Conservation (phyloP, 1,140 invertebrate species). For the Zaprionus ghesquierei region DNA sequence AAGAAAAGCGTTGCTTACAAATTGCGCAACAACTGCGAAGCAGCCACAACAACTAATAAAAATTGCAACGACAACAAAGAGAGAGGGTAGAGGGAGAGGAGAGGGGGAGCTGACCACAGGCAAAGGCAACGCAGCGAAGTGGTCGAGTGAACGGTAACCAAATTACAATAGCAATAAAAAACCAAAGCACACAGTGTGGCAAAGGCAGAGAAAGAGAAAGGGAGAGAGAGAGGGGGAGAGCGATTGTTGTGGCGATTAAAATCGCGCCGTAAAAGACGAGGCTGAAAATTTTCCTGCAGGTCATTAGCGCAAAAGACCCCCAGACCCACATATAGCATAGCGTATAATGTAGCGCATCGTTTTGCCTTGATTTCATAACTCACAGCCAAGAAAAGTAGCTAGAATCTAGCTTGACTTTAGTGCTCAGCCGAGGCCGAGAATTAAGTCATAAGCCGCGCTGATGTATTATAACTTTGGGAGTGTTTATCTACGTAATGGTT, state of each 20-base stretch:
- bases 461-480: not conserved
- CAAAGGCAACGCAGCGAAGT: conserved; percentile 35
- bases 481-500: not conserved
- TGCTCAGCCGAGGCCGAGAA: not conserved
- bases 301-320: not conserved
- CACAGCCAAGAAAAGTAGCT: not conserved
- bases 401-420: not conserved
- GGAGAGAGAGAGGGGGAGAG: not conserved
- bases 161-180: conserved; percentile 61
- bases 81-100: too few species aligned
- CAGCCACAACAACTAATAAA: conserved; percentile 9
- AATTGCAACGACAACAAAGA: conserved; percentile 14
- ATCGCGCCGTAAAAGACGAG: not conserved
- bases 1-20: conserved; percentile 53
- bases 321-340: not conserved
- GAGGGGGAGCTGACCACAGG: conserved; percentile 17
- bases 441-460: not conserved
- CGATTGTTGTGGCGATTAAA: not conserved
- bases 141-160: conserved; percentile 54
- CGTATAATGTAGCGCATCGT: not conserved
- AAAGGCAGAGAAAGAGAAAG: not conserved
- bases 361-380: not conserved
- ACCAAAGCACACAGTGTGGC: not conserved
- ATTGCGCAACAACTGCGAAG: conserved; percentile 30
- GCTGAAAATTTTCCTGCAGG: not conserved